A percentile compares a stretch with the other conserved stretches of the same genome.
Conservation (phyloP, 2,888 invertebrate species). For the Ichneumoninae sp. region DNA sequence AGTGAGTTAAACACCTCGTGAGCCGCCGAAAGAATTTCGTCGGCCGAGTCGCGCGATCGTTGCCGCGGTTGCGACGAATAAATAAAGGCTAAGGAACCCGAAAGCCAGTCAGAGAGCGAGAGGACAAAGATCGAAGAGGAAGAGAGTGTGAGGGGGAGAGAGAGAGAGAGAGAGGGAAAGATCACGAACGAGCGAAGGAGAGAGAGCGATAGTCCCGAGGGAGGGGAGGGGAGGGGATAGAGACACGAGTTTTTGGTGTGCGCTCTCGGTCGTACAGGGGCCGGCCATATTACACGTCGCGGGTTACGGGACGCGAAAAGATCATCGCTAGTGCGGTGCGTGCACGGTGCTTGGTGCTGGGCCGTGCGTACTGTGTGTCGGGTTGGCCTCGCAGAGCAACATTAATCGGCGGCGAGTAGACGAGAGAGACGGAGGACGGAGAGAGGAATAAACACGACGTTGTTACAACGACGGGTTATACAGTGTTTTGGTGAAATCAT, state of each 20-base stretch:
- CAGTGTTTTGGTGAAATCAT: slow-evolving; percentile 16
- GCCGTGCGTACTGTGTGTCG: slow-evolving; percentile 29
- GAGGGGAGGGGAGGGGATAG: slow-evolving; percentile 48
- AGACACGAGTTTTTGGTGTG: slow-evolving; percentile 68
- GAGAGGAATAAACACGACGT: not conserved
- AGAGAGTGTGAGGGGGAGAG: slow-evolving; percentile 35
- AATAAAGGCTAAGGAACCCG: slow-evolving; percentile 24
- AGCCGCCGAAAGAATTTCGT: not conserved
- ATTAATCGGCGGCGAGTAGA: not conserved
- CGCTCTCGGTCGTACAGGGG: slow-evolving; percentile 67
- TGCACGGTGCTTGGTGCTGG: slow-evolving; percentile 58
- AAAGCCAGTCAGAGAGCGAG: slow-evolving; percentile 15
- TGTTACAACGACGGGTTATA: not conserved
- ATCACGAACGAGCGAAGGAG: slow-evolving; percentile 25
- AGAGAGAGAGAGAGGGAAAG: slow-evolving; percentile 30
- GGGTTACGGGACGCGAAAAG: slow-evolving; percentile 65
- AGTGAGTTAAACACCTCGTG: slow-evolving; percentile 27
- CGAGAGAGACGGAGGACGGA: not conserved
- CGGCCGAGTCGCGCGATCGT: not conserved
- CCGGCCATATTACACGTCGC: slow-evolving; percentile 77
- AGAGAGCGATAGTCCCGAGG: slow-evolving; percentile 31
- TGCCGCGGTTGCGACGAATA: slow-evolving; percentile 17
- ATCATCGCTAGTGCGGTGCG: slow-evolving; percentile 53
- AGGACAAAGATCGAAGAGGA: slow-evolving; percentile 37
- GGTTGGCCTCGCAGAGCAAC: not conserved